Evolutionary conservation across 2,888 invertebrate species (phyloP), one percentile per base, ranked within the genome.

Genomic region (Synergus japonicus): DNA sequence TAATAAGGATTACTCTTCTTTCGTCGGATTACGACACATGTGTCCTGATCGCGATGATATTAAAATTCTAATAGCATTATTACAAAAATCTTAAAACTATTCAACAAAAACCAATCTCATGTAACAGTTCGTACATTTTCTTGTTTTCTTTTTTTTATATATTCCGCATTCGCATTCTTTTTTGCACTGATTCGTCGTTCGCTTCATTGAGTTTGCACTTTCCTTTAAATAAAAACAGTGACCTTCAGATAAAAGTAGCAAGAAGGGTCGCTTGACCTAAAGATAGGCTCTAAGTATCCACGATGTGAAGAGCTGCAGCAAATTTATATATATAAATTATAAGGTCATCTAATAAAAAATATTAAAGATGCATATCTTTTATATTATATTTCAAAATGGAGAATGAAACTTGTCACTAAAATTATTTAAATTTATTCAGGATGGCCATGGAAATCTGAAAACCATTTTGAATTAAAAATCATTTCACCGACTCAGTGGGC

Each of bases 41-140:
- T 54, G 54, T 73, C n/a, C 54, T 73, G 54, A 73, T 73, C 87
- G 82, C 76, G 85, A 86, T 85, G 84, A 86, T 88, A 87, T 89
- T 89, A 88, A 88, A 81, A 86, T 85, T 85, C 88, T 90, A 90
- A 86, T 88, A 89, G 88, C 89, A 82, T 89, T 86, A 85, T 91
- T 91, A 91, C 89, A 91, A 91, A 91, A 91, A 88, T 83, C 91
- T 91, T 91, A 91, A 88, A 91, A 91, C 90, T 91, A 91, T 90
- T 91, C 87, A 91, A 91, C 91, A 90, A 90, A 91, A 91, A 90
- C 83, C 89, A 89, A 89, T 87, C 87, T 89, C 85, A 76, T 37
- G 82, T 90, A 90, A 91, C 90, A 91, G 90, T 84, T 89, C 85
- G 87, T 88, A 87, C 83, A 80, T 64, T 84, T 81, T 78, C 81